A percentile compares a stretch with the other conserved stretches of the same genome.
Evolutionary conservation across 2,113 vertebrate genomes (phyloP).

Genomic region (Lycocorax pyrrhopterus): DNA sequence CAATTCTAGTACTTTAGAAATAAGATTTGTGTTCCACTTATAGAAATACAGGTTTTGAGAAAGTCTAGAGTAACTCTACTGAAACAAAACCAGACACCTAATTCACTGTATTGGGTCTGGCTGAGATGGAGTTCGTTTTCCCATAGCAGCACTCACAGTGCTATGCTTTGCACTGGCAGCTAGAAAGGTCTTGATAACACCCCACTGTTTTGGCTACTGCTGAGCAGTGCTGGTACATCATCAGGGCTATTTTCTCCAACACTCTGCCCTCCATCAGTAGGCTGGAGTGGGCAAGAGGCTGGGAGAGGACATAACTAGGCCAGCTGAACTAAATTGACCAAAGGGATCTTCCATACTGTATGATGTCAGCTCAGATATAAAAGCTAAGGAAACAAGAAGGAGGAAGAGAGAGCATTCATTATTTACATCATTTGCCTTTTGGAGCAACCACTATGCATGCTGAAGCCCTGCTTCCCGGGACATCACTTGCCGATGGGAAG

Average conservation of each 20-base stretch:
- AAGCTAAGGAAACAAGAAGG: not conserved
- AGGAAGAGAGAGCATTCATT: not conserved
- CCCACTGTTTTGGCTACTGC: not conserved
- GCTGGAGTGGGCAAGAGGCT: not conserved
- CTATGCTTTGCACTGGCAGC: not conserved
- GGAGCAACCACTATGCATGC: not conserved
- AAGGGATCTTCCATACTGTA: not conserved
- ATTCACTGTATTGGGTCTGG: not conserved
- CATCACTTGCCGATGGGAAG: not conserved
- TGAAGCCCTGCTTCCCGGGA: fast-evolving
- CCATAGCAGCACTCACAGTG: not conserved
- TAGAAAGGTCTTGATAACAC: not conserved
- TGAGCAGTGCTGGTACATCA: not conserved
- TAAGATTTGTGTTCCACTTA: not conserved
- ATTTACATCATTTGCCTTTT: not conserved
- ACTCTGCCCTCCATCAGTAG: no score
- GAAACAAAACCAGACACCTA: not conserved
- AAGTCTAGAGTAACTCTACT: not conserved
- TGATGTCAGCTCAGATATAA: not conserved
- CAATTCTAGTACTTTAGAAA: not conserved
- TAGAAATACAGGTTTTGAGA: not conserved
- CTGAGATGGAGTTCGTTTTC: not conserved
- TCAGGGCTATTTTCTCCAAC: not conserved
- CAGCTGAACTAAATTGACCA: not conserved
- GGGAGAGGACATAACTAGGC: not conserved